These are phyloP conservation scores for Euplagia quadripunctaria DNA, from an alignment of 2,888 invertebrate genomes.

Conservation along the genomic window DNA sequence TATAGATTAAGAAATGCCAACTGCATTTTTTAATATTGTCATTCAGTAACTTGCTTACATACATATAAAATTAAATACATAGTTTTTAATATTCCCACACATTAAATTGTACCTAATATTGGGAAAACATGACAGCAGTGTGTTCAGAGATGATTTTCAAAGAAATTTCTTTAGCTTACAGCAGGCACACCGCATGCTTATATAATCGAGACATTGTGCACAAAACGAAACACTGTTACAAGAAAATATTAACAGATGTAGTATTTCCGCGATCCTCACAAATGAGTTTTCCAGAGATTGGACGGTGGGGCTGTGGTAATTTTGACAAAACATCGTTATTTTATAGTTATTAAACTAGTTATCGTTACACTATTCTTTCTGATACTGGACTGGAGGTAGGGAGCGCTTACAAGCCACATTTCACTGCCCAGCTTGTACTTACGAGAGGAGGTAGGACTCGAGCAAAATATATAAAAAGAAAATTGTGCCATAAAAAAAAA, in stretches of 20 bases:
- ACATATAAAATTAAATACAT: neutral
- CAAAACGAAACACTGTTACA: neutral
- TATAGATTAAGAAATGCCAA: neutral
- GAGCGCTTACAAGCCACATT: neutral
- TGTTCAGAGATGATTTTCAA: conserved; percentile 19
- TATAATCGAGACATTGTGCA: neutral
- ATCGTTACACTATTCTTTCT: conserved; percentile 40
- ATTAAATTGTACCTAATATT: neutral
- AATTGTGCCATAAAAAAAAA: too few species aligned
- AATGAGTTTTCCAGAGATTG: conserved; percentile 32
- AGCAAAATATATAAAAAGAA: neutral
- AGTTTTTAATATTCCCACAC: neutral
- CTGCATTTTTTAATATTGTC: conserved; percentile 13
- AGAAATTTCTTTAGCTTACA: neutral
- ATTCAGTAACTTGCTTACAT: conserved; percentile 6
- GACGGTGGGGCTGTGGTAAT: conserved; percentile 46
- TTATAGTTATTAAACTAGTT: conserved; percentile 43
- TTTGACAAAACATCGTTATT: conserved; percentile 34
- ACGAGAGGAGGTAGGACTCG: neutral
- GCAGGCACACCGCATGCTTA: neutral
- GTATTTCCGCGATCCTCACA: conserved; percentile 25
- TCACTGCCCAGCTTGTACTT: neutral
- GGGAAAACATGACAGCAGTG: conserved; percentile 46
- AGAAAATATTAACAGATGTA: neutral
- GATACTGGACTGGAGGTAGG: conserved; percentile 47